Conservation (phyloP, 2,888 invertebrate genomes). For the Saturnia japonica region DNA sequence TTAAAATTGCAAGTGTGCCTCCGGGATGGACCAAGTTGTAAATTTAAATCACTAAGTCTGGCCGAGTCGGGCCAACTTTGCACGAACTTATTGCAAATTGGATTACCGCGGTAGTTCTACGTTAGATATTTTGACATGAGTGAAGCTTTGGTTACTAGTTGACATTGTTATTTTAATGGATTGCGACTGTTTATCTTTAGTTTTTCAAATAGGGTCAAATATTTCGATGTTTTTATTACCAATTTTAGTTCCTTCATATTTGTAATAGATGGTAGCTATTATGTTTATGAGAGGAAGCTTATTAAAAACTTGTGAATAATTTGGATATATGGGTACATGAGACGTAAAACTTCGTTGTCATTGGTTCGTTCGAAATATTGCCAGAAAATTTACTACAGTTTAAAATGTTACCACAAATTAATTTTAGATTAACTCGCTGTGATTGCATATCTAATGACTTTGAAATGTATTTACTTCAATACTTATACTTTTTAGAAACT, state of each 20-base stretch:
- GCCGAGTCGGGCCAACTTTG: slow-evolving; percentile 55
- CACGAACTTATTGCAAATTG: slow-evolving; percentile 72
- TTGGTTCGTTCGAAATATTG: not conserved
- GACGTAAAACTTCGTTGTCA: not conserved
- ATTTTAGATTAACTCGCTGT: not conserved
- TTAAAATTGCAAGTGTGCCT: slow-evolving; percentile 70
- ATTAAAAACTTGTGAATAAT: not conserved
- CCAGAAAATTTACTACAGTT: not conserved
- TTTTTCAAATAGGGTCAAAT: not conserved
- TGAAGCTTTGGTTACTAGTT: not conserved
- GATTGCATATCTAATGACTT: not conserved
- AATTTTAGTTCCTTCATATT: not conserved
- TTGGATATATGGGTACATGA: not conserved
- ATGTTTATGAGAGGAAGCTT: not conserved
- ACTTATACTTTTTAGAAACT: not conserved
- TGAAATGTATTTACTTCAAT: not conserved
- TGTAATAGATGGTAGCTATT: not conserved
- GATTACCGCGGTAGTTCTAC: slow-evolving; percentile 57
- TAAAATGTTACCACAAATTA: not conserved
- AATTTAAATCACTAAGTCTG: slow-evolving; percentile 79
- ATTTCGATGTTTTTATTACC: not conserved
- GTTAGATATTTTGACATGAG: slow-evolving; percentile 52
- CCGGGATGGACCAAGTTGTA: slow-evolving; percentile 64
- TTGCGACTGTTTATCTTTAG: not conserved
- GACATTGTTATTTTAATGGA: not conserved